These are phyloP conservation scores for Norana najaformis DNA, from an alignment of 2,888 invertebrate species.

Conservation along the genomic window DNA sequence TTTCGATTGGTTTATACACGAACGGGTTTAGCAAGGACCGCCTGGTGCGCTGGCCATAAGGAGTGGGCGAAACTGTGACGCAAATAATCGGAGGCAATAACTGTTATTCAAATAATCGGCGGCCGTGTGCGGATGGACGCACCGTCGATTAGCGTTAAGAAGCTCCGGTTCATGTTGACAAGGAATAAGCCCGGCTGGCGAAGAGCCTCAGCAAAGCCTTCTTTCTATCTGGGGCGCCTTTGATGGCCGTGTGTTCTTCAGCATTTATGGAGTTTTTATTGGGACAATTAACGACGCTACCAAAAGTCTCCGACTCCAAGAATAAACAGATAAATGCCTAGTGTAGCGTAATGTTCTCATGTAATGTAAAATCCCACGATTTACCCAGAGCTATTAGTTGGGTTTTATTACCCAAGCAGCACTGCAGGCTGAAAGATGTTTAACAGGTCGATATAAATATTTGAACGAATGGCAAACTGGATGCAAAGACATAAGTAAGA, in stretches of 20 bases:
- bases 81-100: conserved; percentile 13
- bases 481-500: background rate
- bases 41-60: background rate
- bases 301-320: background rate
- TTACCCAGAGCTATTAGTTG: background rate
- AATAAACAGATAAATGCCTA: background rate
- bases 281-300: background rate
- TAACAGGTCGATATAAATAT: background rate
- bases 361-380: background rate
- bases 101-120: conserved; percentile 6
- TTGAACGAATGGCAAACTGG: background rate
- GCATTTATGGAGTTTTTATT: background rate
- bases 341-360: background rate
- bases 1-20: background rate
- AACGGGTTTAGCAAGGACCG: background rate
- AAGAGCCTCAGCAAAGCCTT: background rate
- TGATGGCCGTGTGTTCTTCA: background rate
- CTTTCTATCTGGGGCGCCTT: background rate
- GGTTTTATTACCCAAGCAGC: background rate
- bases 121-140: background rate
- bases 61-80: background rate
- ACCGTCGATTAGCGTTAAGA: background rate
- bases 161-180: background rate
- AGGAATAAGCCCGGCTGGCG: background rate
- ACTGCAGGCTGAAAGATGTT: background rate